Percentiles rank a stretch among this genome's conserved stretches.
These are phyloP conservation scores for Sus cebifrons DNA, from an alignment of 2,797 vertebrate genomes.

Conservation along the genomic window DNA sequence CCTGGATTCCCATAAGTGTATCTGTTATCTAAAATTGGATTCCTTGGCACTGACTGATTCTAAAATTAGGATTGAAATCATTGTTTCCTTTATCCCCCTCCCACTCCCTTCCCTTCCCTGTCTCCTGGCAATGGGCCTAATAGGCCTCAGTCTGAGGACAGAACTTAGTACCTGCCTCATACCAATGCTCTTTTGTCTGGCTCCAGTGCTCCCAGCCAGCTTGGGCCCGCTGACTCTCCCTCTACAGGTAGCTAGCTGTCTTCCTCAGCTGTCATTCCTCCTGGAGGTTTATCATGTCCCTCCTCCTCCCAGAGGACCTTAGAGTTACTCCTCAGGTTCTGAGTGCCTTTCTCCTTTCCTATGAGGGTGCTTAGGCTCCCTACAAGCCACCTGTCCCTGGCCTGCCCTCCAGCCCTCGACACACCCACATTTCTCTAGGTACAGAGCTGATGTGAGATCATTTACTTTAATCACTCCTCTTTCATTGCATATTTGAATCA, in stretches of 20 bases:
- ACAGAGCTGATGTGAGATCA: background rate
- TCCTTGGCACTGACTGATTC: background rate
- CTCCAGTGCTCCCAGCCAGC: background rate
- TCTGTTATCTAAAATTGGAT: conserved; percentile 23
- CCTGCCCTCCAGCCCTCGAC: background rate
- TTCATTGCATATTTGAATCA: background rate
- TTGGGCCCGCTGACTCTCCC: background rate
- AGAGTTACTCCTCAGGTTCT: background rate
- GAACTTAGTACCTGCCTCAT: background rate
- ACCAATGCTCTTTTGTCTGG: background rate
- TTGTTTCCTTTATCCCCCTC: background rate
- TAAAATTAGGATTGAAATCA: conserved; percentile 10
- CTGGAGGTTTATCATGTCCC: background rate
- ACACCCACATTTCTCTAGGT: background rate
- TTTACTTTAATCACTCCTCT: background rate
- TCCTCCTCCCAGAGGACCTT: background rate
- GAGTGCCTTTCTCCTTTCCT: background rate
- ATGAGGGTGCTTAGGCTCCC: background rate
- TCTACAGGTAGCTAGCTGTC: background rate
- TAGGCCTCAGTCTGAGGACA: background rate
- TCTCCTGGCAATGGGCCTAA: background rate
- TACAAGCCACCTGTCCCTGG: background rate
- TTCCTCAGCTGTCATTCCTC: background rate
- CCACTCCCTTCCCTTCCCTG: no score
- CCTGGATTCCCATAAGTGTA: background rate